Evolutionary conservation across 2,888 invertebrate genomes (phyloP).

Genomic region (Ophonus ardosiacus): DNA sequence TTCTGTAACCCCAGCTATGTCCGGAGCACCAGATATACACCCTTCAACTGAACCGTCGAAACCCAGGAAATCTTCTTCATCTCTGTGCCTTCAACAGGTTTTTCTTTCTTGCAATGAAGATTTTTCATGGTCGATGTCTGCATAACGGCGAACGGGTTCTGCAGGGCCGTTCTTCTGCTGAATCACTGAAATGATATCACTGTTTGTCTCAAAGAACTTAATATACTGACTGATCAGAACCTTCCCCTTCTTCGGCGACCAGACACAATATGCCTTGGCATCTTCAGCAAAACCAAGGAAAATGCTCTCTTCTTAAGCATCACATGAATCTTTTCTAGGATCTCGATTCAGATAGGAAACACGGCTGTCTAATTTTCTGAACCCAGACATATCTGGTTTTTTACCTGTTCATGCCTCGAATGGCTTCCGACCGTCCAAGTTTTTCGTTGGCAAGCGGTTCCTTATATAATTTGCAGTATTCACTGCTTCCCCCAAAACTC

Average conservation of each 20-base stretch:
- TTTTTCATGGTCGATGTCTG: too few relatives aligned
- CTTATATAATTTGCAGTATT: constrained; percentile 67
- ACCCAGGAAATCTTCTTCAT: not conserved
- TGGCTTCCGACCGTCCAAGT: constrained; percentile 66
- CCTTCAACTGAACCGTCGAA: not conserved
- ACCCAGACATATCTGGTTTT: constrained; percentile 66
- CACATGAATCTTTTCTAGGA: constrained; percentile 67
- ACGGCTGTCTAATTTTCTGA: constrained; percentile 68
- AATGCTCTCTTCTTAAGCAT: constrained; percentile 67
- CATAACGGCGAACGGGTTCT: not conserved
- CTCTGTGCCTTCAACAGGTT: too few relatives aligned
- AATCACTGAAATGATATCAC: not conserved
- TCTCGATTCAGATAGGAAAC: constrained; percentile 65
- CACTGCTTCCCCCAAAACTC: constrained; percentile 70
- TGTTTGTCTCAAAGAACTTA: too few relatives aligned
- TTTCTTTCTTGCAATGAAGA: too few relatives aligned
- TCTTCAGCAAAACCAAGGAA: constrained; percentile 68
- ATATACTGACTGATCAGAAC: not conserved
- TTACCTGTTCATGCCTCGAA: constrained; percentile 67
- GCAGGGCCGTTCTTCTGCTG: not conserved
- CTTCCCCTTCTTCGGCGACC: not conserved
- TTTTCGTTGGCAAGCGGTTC: constrained; percentile 68
- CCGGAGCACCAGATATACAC: constrained; percentile 49
- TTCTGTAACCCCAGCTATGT: too few relatives aligned
- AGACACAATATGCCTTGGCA: not conserved